Percentiles rank a stretch among this genome's conserved stretches.
Evolutionary conservation across 2,113 vertebrate species (phyloP).

Genomic region (Catagonus wagneri): DNA sequence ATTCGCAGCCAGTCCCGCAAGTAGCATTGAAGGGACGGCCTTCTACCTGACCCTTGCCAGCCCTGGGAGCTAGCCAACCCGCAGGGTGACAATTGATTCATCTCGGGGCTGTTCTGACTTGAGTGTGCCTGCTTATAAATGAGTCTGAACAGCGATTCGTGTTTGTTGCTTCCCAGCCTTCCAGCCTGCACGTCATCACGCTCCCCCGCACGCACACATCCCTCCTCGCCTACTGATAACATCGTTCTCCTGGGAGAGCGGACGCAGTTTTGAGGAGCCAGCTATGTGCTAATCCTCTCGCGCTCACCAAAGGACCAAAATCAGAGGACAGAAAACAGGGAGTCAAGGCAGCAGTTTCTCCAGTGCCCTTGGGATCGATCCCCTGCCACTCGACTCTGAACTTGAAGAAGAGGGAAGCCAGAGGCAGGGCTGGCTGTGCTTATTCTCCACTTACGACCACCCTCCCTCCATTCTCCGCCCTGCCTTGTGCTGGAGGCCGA

Average conservation of each 20-base stretch:
- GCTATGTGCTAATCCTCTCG: not conserved
- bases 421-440: not conserved
- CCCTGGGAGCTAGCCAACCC: not conserved
- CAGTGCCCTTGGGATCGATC: not conserved
- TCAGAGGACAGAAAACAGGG: not conserved
- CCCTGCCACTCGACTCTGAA: not conserved
- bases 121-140: not conserved
- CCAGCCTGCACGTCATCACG: not conserved
- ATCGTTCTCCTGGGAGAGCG: not conserved
- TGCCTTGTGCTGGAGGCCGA: not conserved
- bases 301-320: conserved; percentile 1
- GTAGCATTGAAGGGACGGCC: not conserved
- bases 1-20: not conserved
- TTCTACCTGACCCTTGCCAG: not conserved
- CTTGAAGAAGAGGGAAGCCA: not conserved
- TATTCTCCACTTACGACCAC: not conserved
- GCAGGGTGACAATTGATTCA: not conserved
- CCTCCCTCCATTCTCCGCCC: not conserved
- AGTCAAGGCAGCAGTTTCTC: not conserved
- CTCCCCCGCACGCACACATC: not conserved
- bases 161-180: not conserved
- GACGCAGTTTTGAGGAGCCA: not conserved
- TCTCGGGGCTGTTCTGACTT: not conserved
- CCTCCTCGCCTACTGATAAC: not conserved
- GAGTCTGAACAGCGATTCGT: not conserved